A percentile compares a stretch with the other conserved stretches of the same genome.
Evolutionary conservation across 1,140 invertebrate genomes (phyloP).

Genomic region (Megathymus violae): DNA sequence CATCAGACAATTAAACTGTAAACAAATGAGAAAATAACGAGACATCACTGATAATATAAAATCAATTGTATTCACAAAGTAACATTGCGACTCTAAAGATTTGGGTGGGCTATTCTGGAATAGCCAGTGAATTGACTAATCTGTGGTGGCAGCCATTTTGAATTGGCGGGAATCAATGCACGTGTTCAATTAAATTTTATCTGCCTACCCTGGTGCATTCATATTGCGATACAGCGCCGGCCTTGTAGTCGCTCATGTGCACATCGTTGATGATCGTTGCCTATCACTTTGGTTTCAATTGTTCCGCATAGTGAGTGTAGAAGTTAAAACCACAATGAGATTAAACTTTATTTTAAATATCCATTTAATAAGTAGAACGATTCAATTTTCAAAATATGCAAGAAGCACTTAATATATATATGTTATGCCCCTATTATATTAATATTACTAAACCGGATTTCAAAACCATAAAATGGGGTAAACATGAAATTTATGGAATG

Average conservation of each 20-base stretch:
- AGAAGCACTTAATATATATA: no score
- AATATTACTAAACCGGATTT: no score
- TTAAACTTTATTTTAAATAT: no score
- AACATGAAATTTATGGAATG: no score
- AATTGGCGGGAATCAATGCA: constrained; percentile 51
- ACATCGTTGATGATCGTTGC: constrained; percentile 29
- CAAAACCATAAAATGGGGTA: no score
- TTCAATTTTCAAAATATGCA: no score
- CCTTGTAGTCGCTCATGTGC: constrained; percentile 33
- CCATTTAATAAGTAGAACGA: no score
- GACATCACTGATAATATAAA: background rate
- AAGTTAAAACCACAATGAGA: no score
- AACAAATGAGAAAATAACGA: no score
- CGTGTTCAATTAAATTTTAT: constrained; percentile 71
- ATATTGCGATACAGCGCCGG: constrained; percentile 44
- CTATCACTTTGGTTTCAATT: constrained; percentile 38
- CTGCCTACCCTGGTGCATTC: constrained; percentile 49
- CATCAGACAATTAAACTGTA: no score
- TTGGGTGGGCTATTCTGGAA: background rate
- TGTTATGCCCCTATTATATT: no score
- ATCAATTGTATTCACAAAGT: background rate
- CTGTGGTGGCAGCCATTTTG: constrained; percentile 42
- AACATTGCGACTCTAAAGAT: background rate
- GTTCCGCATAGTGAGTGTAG: constrained; percentile 6
- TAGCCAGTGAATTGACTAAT: constrained; percentile 36